Percentiles rank a stretch among this genome's conserved stretches.
Evolutionary conservation across 2,797 vertebrate genomes (phyloP).

Genomic region (Stomatorhinus walkeri): DNA sequence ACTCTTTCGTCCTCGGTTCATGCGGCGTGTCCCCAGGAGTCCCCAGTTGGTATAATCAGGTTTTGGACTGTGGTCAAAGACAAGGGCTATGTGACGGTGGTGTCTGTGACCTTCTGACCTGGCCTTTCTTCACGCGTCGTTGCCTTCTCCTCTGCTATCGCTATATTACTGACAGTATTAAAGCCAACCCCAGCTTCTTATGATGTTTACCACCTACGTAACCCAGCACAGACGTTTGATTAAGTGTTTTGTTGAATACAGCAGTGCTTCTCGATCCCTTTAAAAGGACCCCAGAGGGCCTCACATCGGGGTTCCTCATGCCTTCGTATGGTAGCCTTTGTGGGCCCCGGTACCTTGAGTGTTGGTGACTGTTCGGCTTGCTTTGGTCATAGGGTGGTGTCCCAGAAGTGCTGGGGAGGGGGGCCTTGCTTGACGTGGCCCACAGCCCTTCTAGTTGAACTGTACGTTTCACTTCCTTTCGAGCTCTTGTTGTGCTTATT

Average conservation of each 20-base stretch:
- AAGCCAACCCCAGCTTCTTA: conserved; percentile 16
- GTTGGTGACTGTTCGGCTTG: not conserved
- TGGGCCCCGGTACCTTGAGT: not conserved
- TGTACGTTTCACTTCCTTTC: not conserved
- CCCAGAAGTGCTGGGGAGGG: not conserved
- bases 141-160: conserved; percentile 59
- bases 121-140: conserved; percentile 58
- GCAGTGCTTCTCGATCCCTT: conserved; percentile 54
- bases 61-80: conserved; percentile 50
- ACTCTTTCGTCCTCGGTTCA: not conserved
- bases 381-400: not conserved
- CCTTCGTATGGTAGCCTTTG: conserved; percentile 21
- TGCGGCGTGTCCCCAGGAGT: conserved; percentile 21
- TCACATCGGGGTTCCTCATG: conserved; percentile 29
- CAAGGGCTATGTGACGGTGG: conserved; percentile 65
- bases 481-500: not conserved
- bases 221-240: conserved; percentile 27
- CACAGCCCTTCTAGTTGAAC: not conserved
- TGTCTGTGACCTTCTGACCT: conserved; percentile 33
- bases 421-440: not conserved
- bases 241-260: conserved; percentile 35
- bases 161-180: conserved; percentile 33
- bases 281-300: conserved; percentile 48
- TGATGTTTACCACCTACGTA: conserved; percentile 29
- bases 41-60: conserved; percentile 47